These are phyloP conservation scores for Leucoma salicis DNA, from an alignment of 2,888 invertebrate species.

Conservation along the genomic window DNA sequence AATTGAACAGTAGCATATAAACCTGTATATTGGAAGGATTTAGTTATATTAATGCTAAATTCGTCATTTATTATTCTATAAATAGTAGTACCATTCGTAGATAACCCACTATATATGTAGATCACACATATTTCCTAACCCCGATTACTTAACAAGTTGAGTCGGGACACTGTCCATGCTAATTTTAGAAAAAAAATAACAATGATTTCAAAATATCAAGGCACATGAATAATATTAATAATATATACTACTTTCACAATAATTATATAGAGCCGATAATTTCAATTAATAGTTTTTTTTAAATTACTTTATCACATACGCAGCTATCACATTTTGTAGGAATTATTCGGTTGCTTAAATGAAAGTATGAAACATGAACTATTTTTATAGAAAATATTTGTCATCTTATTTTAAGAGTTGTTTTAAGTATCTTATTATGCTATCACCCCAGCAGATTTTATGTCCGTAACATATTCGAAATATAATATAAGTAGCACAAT, in stretches of 20 bases:
- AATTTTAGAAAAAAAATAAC: background rate
- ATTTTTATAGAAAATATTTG: background rate
- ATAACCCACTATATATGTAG: too few species aligned
- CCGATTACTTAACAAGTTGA: background rate
- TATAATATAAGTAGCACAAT: slow-evolving; percentile 46
- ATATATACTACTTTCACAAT: slow-evolving; percentile 7
- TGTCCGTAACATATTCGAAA: background rate
- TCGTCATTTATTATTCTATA: too few species aligned
- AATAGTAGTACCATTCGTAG: too few species aligned
- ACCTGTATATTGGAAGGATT: background rate
- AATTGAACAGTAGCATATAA: background rate
- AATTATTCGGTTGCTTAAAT: background rate
- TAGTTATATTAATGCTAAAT: background rate
- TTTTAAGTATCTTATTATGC: too few species aligned
- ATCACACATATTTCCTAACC: background rate
- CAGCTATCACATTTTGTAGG: slow-evolving; percentile 26
- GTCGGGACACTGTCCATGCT: background rate
- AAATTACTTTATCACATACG: slow-evolving; percentile 25
- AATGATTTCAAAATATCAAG: slow-evolving; percentile 11
- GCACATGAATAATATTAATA: slow-evolving; percentile 7
- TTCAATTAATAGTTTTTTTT: slow-evolving; percentile 3
- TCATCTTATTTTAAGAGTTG: too few species aligned
- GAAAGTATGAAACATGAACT: background rate
- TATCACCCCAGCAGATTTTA: too few species aligned
- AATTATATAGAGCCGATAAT: background rate